These are phyloP conservation scores for Lasaia peninsularis DNA, from an alignment of 1,140 invertebrate species.

Conservation along the genomic window DNA sequence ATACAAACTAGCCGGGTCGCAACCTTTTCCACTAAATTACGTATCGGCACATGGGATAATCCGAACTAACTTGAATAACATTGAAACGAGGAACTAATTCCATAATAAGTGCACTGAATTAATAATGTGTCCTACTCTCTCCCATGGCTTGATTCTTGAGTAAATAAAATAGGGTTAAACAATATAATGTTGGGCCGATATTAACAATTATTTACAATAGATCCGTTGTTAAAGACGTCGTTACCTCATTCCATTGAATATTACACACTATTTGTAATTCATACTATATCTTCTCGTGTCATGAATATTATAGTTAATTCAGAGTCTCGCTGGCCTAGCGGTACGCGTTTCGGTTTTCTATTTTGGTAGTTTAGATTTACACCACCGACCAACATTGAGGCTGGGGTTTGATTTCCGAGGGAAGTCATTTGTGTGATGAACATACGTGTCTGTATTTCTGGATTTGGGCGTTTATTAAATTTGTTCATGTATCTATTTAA, in stretches of 20 bases:
- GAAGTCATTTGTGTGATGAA: too few species aligned
- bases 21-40: slow-evolving; percentile 76
- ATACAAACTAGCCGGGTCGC: slow-evolving; percentile 68
- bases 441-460: too few species aligned
- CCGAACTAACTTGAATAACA: slow-evolving; percentile 65
- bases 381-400: too few species aligned
- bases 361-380: too few species aligned
- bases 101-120: slow-evolving; percentile 50
- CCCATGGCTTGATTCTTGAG: slow-evolving; percentile 22
- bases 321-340: too few species aligned
- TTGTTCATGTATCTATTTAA: too few species aligned
- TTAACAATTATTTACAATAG: slow-evolving; percentile 9
- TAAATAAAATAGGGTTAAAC: slow-evolving; percentile 28
- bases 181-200: slow-evolving; percentile 14
- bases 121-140: slow-evolving; percentile 28
- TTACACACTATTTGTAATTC: too few species aligned
- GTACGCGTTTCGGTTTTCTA: too few species aligned
- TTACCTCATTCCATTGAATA: background rate
- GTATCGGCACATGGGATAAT: slow-evolving; percentile 72
- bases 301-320: too few species aligned
- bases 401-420: too few species aligned
- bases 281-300: too few species aligned
- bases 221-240: slow-evolving; percentile 4
- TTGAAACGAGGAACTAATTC: slow-evolving; percentile 47
- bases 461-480: too few species aligned